These are phyloP conservation scores for Gerosis bhagava DNA, from an alignment of 2,888 invertebrate genomes.

Conservation along the genomic window DNA sequence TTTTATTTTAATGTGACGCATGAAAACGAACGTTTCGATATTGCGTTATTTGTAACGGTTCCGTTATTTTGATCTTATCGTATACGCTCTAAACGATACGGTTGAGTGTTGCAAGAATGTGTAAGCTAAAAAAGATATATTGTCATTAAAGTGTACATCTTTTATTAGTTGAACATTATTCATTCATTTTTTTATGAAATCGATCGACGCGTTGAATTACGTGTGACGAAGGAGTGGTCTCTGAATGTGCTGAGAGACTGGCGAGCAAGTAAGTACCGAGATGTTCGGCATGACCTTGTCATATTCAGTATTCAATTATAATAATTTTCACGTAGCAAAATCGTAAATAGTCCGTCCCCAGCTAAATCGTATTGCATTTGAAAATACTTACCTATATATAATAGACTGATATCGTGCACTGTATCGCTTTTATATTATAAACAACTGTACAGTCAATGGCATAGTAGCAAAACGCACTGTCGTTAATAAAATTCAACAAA, in stretches of 20 bases:
- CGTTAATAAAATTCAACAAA: no score
- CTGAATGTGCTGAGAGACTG: no score
- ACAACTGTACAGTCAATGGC: constrained; percentile 9
- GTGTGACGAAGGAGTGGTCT: constrained; percentile 14
- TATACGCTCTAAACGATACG: no score
- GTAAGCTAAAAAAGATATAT: constrained; percentile 21
- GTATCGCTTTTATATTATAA: constrained; percentile 12
- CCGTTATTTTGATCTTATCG: no score
- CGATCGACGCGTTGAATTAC: constrained; percentile 2
- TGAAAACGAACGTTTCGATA: no score
- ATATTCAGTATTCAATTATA: constrained; percentile 14
- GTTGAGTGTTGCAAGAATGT: constrained; percentile 7
- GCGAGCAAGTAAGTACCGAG: constrained; percentile 6
- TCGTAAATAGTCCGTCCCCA: constrained; percentile 57
- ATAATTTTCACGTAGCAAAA: constrained; percentile 25
- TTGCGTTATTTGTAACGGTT: no score
- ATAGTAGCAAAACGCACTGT: no score
- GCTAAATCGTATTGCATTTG: constrained; percentile 46
- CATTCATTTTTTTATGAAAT: not conserved
- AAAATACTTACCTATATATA: constrained; percentile 31
- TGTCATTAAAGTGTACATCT: constrained; percentile 11
- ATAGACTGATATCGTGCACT: constrained; percentile 29
- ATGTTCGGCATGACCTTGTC: constrained; percentile 3
- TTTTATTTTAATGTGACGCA: no score
- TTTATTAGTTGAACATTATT: constrained; percentile 19